A percentile compares a stretch with the other conserved stretches of the same genome.
Conservation (phyloP, 2,888 invertebrate species). For the Aphodius granarius region DNA sequence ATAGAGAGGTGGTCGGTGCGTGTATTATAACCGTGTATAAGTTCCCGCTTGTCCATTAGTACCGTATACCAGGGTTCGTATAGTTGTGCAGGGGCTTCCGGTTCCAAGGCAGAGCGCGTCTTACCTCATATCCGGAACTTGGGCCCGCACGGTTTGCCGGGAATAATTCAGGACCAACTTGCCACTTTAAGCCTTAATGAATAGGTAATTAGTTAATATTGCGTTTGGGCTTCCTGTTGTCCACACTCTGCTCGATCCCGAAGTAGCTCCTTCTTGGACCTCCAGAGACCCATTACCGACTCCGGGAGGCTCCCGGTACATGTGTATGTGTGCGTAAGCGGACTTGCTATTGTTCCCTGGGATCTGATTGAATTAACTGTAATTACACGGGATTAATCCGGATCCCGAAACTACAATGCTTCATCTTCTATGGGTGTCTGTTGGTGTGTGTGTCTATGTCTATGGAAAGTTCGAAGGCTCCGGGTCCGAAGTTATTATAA, state of each 20-base stretch:
- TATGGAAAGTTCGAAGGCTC: background rate
- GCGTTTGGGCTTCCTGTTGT: conserved; percentile 50
- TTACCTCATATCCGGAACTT: conserved; percentile 54
- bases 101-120: conserved; percentile 46
- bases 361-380: conserved; percentile 54
- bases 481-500: background rate
- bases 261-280: conserved; percentile 38
- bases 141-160: conserved; percentile 49
- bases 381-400: conserved; percentile 47
- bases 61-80: conserved; percentile 31
- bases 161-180: conserved; percentile 56
- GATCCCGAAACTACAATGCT: conserved; percentile 32
- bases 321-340: conserved; percentile 40
- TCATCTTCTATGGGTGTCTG: conserved; percentile 18
- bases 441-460: background rate
- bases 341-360: conserved; percentile 46
- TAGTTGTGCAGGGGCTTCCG: conserved; percentile 44
- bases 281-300: conserved; percentile 51
- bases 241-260: conserved; percentile 45
- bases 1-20: conserved; percentile 10
- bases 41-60: conserved; percentile 32
- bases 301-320: conserved; percentile 29
- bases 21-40: conserved; percentile 6
- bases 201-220: conserved; percentile 57
- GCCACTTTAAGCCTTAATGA: conserved; percentile 57